Evolutionary conservation across 1,140 invertebrate species (phyloP), one percentile per base, ranked within the genome.

Genomic region (Zaprionus gabonicus): DNA sequence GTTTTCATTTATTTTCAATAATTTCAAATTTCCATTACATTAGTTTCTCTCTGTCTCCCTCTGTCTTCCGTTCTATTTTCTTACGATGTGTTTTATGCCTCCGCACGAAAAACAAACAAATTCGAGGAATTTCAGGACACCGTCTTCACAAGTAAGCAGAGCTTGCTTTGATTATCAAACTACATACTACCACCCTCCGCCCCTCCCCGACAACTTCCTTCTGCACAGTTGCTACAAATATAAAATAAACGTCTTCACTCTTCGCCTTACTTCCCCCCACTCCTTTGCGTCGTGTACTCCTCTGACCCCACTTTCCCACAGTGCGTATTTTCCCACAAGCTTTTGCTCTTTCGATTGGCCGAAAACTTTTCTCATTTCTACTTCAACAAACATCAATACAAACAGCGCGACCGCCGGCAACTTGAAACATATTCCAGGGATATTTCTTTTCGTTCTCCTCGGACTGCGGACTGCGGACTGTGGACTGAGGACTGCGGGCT

Each of bases 1-100:
- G 81, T 88, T 90, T 90, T 90, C 86, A 91, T 90, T 90, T 90
- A 90, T 90, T 90, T 90, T 90, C 86, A 91, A 88, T 88, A 88
- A 88, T 88, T 90, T 88, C 76, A 80, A 88, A 88, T 85, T 90
- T 88, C 85, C 85, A 88, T 88, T 88, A 88, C 85, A 88, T 88
- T 88, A 88, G 85, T 88, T 87, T 90, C 69, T 66, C 57, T 72
- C 70, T 81, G 62, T 66, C 57, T 66, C 67, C 68, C 20, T 70
- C 71, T 38, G 1, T 41, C 15, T 55, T 27, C 34, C 36, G 64
- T 69, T 27, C n/a, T 5, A 46, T 12, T 44, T 31, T 25, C 51
- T 79, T 80, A 73, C 77, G 72, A 80, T 85, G 79, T 88, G 77
- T 70, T 90, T 88, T 90, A 90, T 90, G 85, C 86, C 57, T 69